phyloP scores from a whole-genome alignment of 2,888 invertebrate species.

The Stegophylla sp. region DNA sequence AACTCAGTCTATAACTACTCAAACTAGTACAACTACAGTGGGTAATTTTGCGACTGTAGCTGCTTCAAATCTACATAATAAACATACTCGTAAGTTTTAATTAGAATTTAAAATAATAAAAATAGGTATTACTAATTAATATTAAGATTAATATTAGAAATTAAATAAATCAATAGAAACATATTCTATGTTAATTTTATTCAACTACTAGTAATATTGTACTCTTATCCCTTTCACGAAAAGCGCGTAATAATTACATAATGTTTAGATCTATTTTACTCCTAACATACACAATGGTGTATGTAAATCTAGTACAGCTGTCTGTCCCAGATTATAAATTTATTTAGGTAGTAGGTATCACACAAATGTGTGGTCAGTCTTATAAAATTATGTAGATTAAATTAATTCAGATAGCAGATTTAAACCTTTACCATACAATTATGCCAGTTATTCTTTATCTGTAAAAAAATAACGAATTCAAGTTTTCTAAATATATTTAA shows the following conservation, averaged over 20 bases:
- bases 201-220: no score
- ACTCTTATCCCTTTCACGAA: no score
- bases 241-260: no score
- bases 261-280: no score
- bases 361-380: slow-evolving; percentile 8
- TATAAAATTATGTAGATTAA: background rate
- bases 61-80: slow-evolving; percentile 64
- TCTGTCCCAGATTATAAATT: background rate
- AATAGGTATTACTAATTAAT: background rate
- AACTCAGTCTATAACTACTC: slow-evolving; percentile 51
- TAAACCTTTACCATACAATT: slow-evolving; percentile 16
- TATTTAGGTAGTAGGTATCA: background rate
- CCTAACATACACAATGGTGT: no score
- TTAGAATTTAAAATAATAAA: background rate
- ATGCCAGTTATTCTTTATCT: slow-evolving; percentile 8
- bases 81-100: slow-evolving; percentile 38
- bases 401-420: background rate
- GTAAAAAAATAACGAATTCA: background rate
- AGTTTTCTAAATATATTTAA: slow-evolving; percentile 7
- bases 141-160: no score
- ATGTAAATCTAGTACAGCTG: background rate
- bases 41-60: slow-evolving; percentile 75
- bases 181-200: no score
- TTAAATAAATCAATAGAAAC: no score
- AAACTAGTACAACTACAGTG: slow-evolving; percentile 60